Percentiles rank a stretch among this genome's conserved stretches.
These are phyloP conservation scores for Acanthosepion esculentum DNA, from an alignment of 2,888 invertebrate species.

Conservation along the genomic window DNA sequence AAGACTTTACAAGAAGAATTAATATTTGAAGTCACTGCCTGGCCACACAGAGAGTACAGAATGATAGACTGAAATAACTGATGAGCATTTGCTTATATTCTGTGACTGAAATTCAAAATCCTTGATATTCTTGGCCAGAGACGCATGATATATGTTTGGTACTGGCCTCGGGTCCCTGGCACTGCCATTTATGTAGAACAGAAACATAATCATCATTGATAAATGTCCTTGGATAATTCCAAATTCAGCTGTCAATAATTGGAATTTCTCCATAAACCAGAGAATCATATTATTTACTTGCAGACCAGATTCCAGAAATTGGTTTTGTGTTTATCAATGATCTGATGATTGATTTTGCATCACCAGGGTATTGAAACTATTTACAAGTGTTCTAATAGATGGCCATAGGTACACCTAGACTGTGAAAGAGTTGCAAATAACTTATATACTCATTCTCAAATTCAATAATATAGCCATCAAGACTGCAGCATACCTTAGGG, in stretches of 20 bases:
- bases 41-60: background rate
- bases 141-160: background rate
- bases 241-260: slow-evolving; percentile 22
- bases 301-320: slow-evolving; percentile 21
- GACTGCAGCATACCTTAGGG: background rate
- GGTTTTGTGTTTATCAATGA: background rate
- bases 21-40: background rate
- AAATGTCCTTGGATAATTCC: slow-evolving; percentile 20
- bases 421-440: slow-evolving; percentile 7
- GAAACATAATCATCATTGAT: slow-evolving; percentile 12
- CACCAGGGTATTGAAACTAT: background rate
- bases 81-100: background rate
- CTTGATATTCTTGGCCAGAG: background rate
- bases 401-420: background rate
- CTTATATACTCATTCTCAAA: background rate
- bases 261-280: slow-evolving; percentile 5
- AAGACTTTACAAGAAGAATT: background rate
- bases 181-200: background rate
- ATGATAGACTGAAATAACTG: background rate
- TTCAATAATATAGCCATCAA: background rate
- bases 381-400: background rate
- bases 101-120: slow-evolving; percentile 20
- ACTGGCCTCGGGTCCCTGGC: background rate
- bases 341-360: background rate
- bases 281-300: background rate